Base-by-base conservation (phyloP, 2,113 vertebrate species). In the Chamaea fasciata region DNA sequence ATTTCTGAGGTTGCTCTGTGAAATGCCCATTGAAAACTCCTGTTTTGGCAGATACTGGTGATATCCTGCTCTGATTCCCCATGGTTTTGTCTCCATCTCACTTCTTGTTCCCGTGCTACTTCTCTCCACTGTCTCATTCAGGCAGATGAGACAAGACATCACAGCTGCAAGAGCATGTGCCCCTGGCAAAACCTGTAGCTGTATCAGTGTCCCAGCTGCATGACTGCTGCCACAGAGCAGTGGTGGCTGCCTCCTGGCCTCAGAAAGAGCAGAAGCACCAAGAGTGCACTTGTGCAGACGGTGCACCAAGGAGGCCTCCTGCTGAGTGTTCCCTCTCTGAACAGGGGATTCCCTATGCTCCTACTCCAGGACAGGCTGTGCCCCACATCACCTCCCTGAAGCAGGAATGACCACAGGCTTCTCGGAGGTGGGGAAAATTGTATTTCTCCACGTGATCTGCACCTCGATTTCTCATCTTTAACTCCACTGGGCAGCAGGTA, bases 381-480 rank as follows among this genome's bases (percentile, higher is more conserved):
- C 20, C 33, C 17, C 59, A 28, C 0, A 8, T 17, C n/a, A 75
- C 18, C 26, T 65, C 19, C 5, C n/a, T 31, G 14, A 78, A 87
- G 64, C 47, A 46, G 13, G 11, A 27, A 44, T 17, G 14, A 8
- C 10, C 0, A 0, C 2, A 4, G 85, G 8, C 11, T 73, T 77
- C 74, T 52, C 24, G 67, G 46, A 57, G 67, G 35, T 31, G 28
- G 16, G 13, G 5, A 9, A 49, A 83, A 87, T n/a, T 62, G 24
- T 44, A 41, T 17, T 60, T 69, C 10, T 81, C 17, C 13, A 9
- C 0, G 0, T 46, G 26, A 52, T 82, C 47, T 59, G 53, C 11
- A 37, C 56, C 23, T 63, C 82, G 10, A 10, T 56, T 6, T 8
- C 12, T 46, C 10, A 24, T 42, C 23, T 49, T 57, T 81, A 76